phyloP scores from a whole-genome alignment of 2,888 invertebrate genomes.

The Thalpophila matura region DNA sequence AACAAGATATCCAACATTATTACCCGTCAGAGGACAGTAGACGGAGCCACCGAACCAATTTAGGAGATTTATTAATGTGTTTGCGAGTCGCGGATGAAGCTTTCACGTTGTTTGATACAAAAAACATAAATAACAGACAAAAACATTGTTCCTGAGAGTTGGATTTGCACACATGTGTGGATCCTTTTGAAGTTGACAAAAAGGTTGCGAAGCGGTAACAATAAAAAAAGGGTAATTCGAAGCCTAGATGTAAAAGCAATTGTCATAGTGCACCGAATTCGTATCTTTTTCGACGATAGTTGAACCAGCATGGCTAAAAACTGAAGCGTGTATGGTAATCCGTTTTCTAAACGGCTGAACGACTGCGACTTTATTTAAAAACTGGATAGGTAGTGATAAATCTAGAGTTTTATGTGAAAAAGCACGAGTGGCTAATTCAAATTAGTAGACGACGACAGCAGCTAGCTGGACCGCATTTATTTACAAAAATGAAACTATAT shows the following conservation, averaged over 20 bases:
- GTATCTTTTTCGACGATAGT: constrained; percentile 32
- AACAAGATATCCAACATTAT: constrained; percentile 67
- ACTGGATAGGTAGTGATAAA: constrained; percentile 14
- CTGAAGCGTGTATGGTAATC: constrained; percentile 44
- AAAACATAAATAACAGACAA: constrained; percentile 74
- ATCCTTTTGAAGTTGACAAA: constrained; percentile 62
- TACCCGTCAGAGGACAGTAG: constrained; percentile 55
- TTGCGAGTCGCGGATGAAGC: constrained; percentile 68
- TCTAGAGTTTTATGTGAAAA: constrained; percentile 2
- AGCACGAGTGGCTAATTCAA: constrained; percentile 17
- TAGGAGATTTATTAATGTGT: constrained; percentile 80
- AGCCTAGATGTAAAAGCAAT: constrained; percentile 36
- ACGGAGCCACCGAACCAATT: constrained; percentile 68
- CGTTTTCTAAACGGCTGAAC: constrained; percentile 16
- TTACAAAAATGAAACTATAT: background rate
- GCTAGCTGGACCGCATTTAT: background rate
- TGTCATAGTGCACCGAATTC: constrained; percentile 26
- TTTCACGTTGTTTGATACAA: constrained; percentile 67
- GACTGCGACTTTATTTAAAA: constrained; percentile 21
- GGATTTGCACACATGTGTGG: constrained; percentile 58
- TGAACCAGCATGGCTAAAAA: constrained; percentile 32
- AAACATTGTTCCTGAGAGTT: constrained; percentile 68
- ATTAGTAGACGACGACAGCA: background rate
- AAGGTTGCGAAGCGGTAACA: constrained; percentile 42
- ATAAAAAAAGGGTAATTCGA: constrained; percentile 35